Conservation (phyloP, 2,797 vertebrate species). For the Catharus ustulatus region DNA sequence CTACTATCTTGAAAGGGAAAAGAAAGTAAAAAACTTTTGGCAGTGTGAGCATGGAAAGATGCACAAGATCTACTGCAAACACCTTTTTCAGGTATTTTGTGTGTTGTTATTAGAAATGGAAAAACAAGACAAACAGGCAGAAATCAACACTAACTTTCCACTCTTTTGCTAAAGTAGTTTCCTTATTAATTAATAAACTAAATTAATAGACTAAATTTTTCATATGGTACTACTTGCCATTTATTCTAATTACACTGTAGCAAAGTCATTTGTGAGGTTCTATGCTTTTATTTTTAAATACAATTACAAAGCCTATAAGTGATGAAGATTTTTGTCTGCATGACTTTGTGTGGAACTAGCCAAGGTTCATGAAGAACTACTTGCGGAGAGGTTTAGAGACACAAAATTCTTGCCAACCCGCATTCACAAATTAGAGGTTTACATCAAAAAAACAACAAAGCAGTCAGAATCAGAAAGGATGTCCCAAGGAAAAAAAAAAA, state of each 20-base stretch:
- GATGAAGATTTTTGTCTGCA: neutral
- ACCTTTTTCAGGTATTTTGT: neutral
- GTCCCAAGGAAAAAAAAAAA: neutral
- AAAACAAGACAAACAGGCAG: neutral
- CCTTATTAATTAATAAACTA: neutral
- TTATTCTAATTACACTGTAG: neutral
- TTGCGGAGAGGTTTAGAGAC: neutral
- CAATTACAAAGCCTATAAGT: neutral
- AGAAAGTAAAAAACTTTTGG: neutral
- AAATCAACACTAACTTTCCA: neutral
- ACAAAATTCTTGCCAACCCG: neutral
- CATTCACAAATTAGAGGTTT: fast-evolving
- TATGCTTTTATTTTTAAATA: neutral
- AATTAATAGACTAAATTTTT: neutral
- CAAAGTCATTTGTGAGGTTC: neutral
- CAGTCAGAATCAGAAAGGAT: neutral
- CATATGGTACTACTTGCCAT: neutral
- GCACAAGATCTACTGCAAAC: neutral
- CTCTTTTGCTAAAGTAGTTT: neutral
- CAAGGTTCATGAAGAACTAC: neutral
- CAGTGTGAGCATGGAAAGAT: neutral
- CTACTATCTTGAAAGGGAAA: neutral
- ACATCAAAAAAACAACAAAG: neutral
- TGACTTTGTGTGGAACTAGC: neutral
- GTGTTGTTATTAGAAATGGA: neutral